These are phyloP conservation scores for Bufo bufo DNA, from an alignment of 2,113 vertebrate species.

Conservation along the genomic window DNA sequence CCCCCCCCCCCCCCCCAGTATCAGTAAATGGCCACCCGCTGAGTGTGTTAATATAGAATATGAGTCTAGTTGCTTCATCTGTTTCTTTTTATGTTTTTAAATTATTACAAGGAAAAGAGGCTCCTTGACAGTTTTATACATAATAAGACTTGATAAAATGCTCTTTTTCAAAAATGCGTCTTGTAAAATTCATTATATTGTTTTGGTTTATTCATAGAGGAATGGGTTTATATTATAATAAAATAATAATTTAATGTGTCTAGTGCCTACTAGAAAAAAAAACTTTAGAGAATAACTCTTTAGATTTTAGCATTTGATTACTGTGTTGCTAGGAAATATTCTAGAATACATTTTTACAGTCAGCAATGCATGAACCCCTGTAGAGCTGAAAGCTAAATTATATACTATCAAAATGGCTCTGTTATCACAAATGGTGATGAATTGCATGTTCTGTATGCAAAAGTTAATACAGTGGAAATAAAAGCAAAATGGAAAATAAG, in stretches of 20 bases:
- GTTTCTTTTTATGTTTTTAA: slow-evolving; percentile 14
- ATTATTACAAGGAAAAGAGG: slow-evolving; percentile 12
- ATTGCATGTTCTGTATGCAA: not conserved
- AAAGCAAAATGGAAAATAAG: not conserved
- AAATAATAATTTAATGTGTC: slow-evolving; percentile 2
- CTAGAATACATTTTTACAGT: not conserved
- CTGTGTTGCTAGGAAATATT: not conserved
- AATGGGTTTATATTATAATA: slow-evolving; percentile 6
- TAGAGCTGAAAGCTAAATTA: slow-evolving; percentile 26
- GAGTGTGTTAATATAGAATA: slow-evolving; percentile 25
- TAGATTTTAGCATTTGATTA: slow-evolving; percentile 1
- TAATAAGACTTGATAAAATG: slow-evolving; percentile 21
- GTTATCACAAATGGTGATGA: not conserved
- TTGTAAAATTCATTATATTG: slow-evolving; percentile 10
- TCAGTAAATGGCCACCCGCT: slow-evolving; percentile 8
- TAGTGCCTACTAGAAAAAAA: not conserved
- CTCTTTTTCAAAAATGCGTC: not conserved
- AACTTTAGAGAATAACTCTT: not conserved
- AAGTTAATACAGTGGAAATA: not conserved
- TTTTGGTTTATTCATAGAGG: slow-evolving; percentile 12
- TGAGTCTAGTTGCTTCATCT: not conserved
- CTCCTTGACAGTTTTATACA: slow-evolving; percentile 23
- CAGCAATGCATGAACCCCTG: slow-evolving; percentile 3
- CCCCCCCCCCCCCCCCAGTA: not conserved
- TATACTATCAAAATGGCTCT: not conserved